These are phyloP conservation scores for Autographa gamma DNA, from an alignment of 2,888 invertebrate genomes.

Conservation along the genomic window DNA sequence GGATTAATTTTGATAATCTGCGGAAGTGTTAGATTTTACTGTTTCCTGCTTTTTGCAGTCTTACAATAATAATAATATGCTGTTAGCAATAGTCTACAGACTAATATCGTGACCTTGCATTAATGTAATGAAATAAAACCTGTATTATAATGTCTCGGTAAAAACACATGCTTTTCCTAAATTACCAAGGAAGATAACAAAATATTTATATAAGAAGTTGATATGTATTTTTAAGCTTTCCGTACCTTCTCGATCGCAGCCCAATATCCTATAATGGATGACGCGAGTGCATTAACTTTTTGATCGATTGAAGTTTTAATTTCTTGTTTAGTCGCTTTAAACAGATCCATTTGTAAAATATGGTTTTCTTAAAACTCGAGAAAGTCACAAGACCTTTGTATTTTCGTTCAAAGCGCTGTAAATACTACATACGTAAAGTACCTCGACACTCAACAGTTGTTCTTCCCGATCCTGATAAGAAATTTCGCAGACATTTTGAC, in stretches of 20 bases:
- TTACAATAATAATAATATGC: too few species aligned
- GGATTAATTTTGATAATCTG: too few species aligned
- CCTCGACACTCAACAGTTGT: background rate
- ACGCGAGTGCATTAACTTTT: conserved; percentile 1
- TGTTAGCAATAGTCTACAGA: too few species aligned
- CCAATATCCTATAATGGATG: conserved; percentile 2
- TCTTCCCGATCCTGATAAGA: background rate
- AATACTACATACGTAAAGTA: background rate
- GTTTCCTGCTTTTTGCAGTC: too few species aligned
- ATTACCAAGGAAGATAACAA: background rate
- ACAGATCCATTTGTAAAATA: background rate
- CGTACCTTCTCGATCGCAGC: background rate
- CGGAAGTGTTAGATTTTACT: too few species aligned
- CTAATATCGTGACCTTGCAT: too few species aligned
- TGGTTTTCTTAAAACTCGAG: background rate
- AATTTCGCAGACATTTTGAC: background rate
- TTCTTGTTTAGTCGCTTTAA: background rate
- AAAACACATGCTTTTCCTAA: too few species aligned
- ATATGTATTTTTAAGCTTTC: background rate
- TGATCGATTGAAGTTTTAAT: background rate
- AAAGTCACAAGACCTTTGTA: background rate
- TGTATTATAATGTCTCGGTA: too few species aligned
- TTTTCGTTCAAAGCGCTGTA: background rate
- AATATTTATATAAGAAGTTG: background rate
- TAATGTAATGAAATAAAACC: too few species aligned